Evolutionary conservation across 2,888 invertebrate genomes (phyloP).

Genomic region (Ornithoptera alexandrae): DNA sequence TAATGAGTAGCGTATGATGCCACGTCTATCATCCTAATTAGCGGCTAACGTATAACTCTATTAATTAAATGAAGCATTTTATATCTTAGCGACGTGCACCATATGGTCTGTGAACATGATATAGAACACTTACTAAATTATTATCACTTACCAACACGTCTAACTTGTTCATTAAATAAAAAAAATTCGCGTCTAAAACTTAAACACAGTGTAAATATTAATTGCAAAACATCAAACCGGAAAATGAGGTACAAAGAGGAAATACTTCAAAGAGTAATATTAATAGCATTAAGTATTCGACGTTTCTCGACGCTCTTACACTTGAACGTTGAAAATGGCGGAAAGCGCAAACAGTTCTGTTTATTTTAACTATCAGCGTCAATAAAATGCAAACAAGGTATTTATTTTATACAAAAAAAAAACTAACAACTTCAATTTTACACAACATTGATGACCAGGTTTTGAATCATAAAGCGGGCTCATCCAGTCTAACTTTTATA

Average conservation of each 20-base stretch:
- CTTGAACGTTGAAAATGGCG: constrained; percentile 18
- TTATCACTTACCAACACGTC: neutral
- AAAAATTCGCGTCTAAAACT: neutral
- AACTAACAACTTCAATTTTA: neutral
- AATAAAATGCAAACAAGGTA: neutral
- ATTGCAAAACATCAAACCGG: constrained; percentile 11
- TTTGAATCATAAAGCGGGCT: too few species aligned
- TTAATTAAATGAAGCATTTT: too few species aligned
- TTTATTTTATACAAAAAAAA: neutral
- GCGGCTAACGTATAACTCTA: too few species aligned
- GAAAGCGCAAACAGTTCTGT: constrained; percentile 15
- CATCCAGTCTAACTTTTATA: too few species aligned
- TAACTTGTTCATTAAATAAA: neutral
- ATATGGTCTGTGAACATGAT: too few species aligned
- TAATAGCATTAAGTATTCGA: constrained; percentile 27
- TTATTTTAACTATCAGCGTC: neutral
- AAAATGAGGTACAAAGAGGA: constrained; percentile 21
- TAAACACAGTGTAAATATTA: constrained; percentile 21
- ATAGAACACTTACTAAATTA: neutral
- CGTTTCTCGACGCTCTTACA: constrained; percentile 18
- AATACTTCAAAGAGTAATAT: constrained; percentile 25
- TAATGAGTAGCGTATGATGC: too few species aligned
- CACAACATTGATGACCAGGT: too few species aligned
- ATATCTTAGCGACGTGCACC: too few species aligned
- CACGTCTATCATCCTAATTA: too few species aligned